These are phyloP conservation scores for Bergia puertoricense DNA, from an alignment of 92 coral and sea anemone genomes.

Conservation along the genomic window DNA sequence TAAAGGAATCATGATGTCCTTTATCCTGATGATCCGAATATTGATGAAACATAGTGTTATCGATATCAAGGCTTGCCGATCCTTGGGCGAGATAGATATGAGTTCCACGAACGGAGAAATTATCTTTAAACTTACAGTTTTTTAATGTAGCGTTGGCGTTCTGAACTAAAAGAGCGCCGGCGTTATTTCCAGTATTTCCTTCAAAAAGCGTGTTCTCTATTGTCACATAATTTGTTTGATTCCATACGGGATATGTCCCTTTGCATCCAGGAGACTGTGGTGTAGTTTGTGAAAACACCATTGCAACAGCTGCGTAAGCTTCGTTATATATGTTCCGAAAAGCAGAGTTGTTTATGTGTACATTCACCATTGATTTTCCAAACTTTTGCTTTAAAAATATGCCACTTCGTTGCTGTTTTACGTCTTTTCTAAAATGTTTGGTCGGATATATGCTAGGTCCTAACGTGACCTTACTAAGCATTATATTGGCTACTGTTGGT, in stretches of 20 bases:
- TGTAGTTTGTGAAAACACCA: conserved; percentile 7
- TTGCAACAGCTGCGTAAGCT: background rate
- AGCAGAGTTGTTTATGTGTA: background rate
- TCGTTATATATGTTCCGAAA: conserved; percentile 9
- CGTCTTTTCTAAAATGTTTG: background rate
- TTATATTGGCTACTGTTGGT: background rate
- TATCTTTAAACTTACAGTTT: conserved; percentile 41
- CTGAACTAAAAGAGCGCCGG: conserved; percentile 44
- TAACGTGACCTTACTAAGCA: background rate
- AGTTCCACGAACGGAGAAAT: conserved; percentile 41
- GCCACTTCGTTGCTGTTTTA: background rate
- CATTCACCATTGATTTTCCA: background rate
- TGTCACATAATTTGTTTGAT: conserved; percentile 35
- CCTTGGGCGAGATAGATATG: conserved; percentile 29
- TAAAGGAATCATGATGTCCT: conserved; percentile 8
- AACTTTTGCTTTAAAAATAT: background rate
- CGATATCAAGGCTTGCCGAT: conserved; percentile 21
- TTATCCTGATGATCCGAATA: background rate
- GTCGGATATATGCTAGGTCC: background rate
- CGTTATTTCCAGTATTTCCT: conserved; percentile 43
- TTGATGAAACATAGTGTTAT: conserved; percentile 14
- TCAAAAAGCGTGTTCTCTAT: conserved; percentile 47
- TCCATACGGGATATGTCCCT: conserved; percentile 43
- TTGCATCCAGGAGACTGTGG: conserved; percentile 28
- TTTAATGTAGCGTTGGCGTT: conserved; percentile 38